phyloP scores from a whole-genome alignment of 2,888 invertebrate genomes.

The Baronia brevicornis region DNA sequence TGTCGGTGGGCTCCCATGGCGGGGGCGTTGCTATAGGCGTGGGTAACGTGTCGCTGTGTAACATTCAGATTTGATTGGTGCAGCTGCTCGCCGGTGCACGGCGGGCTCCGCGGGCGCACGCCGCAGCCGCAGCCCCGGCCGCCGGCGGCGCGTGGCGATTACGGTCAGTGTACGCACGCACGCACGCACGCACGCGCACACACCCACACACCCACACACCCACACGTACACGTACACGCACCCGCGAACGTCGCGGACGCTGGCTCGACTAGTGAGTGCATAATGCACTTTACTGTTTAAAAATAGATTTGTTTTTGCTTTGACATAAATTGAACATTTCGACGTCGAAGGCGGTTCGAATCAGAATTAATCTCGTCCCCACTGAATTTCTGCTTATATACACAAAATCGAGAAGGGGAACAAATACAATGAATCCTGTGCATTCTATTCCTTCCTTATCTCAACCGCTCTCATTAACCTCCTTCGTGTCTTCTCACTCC shows the following conservation, averaged over 20 bases:
- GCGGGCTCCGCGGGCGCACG: constrained; percentile 81
- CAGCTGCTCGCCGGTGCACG: constrained; percentile 83
- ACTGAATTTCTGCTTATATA: too few relatives aligned
- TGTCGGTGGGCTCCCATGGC: background rate
- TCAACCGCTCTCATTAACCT: too few relatives aligned
- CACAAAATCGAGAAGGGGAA: too few relatives aligned
- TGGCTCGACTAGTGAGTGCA: too few relatives aligned
- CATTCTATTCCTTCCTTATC: too few relatives aligned
- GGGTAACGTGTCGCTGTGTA: constrained; percentile 49
- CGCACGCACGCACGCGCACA: constrained; percentile 16
- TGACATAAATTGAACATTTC: too few relatives aligned
- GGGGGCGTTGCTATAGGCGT: constrained; percentile 18
- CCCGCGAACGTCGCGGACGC: constrained; percentile 16
- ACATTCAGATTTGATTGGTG: constrained; percentile 69
- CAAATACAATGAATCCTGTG: too few relatives aligned
- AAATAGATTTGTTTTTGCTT: too few relatives aligned
- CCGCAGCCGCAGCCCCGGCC: constrained; percentile 67
- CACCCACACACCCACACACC: constrained; percentile 14
- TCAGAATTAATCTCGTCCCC: too few relatives aligned
- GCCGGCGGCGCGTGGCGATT: constrained; percentile 87
- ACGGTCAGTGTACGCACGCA: constrained; percentile 81
- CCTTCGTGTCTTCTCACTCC: too few relatives aligned
- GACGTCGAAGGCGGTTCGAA: too few relatives aligned
- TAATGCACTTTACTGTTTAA: too few relatives aligned
- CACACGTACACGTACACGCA: constrained; percentile 14